Conservation (phyloP, 1,140 invertebrate species). For the Drosophila equinoxialis region DNA sequence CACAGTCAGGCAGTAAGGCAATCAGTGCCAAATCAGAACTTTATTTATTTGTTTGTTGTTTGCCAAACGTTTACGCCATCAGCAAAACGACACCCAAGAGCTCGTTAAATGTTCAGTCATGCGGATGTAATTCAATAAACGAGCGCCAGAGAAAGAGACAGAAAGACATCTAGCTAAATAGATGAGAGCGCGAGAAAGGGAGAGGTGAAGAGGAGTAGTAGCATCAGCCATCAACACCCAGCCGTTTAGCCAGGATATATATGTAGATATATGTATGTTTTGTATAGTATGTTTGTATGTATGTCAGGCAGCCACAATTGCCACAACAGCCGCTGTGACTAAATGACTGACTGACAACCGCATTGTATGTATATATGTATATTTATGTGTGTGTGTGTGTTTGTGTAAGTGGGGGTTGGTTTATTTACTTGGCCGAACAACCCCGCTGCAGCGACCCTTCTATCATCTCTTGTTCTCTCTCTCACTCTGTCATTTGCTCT, state of each 20-base stretch:
- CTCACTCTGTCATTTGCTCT: not conserved
- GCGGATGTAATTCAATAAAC: constrained; percentile 82
- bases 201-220: not conserved
- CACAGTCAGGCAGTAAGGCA: constrained; percentile 47
- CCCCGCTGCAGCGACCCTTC: constrained; percentile 44
- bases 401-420: constrained; percentile 56
- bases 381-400: constrained; percentile 34
- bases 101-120: constrained; percentile 82
- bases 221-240: constrained; percentile 57
- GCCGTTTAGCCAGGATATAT: constrained; percentile 57
- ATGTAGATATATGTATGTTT: constrained; percentile 7
- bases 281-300: constrained; percentile 11
- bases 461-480: constrained; percentile 16
- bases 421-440: constrained; percentile 75
- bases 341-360: constrained; percentile 78
- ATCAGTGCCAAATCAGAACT: constrained; percentile 80
- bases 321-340: constrained; percentile 71
- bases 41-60: constrained; percentile 82
- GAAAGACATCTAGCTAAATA: not conserved
- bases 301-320: constrained; percentile 59
- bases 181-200: not conserved
- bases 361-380: constrained; percentile 42
- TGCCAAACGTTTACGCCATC: constrained; percentile 81
- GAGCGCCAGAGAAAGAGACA: constrained; percentile 53
- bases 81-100: constrained; percentile 81